Conservation (phyloP, 2,888 invertebrate genomes). For the Acanthopleura granulata region DNA sequence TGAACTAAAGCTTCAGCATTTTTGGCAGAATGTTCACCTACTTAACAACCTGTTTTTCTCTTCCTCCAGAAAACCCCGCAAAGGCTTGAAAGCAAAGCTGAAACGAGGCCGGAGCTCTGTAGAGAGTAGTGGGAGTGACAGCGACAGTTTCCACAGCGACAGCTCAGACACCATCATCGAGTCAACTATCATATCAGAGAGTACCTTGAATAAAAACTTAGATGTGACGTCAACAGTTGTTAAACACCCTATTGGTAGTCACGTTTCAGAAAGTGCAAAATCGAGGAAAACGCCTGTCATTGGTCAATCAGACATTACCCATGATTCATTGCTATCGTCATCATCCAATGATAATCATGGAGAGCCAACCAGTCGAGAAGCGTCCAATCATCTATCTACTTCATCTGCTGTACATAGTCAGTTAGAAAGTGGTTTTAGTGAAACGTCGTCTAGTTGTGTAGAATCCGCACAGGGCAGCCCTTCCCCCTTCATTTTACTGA, state of each 20-base stretch:
- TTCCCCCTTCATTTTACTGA: neutral
- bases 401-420: conserved; percentile 3
- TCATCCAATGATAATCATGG: conserved; percentile 10
- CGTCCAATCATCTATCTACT: neutral
- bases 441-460: neutral
- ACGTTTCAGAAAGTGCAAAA: no score
- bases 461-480: neutral
- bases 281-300: no score
- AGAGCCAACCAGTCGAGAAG: neutral
- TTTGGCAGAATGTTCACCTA: no score
- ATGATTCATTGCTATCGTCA: conserved; percentile 5
- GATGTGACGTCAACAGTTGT: neutral
- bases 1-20: no score
- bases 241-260: neutral
- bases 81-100: neutral
- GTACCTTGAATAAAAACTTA: neutral
- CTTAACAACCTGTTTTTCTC: no score
- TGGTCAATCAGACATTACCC: neutral
- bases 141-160: neutral
- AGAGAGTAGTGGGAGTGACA: conserved; percentile 8
- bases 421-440: neutral
- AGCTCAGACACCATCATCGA: conserved; percentile 1
- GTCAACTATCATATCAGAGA: neutral
- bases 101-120: neutral
- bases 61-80: neutral